Evolutionary conservation across 2,888 invertebrate genomes (phyloP).

Genomic region (Eupithecia pulchellata): DNA sequence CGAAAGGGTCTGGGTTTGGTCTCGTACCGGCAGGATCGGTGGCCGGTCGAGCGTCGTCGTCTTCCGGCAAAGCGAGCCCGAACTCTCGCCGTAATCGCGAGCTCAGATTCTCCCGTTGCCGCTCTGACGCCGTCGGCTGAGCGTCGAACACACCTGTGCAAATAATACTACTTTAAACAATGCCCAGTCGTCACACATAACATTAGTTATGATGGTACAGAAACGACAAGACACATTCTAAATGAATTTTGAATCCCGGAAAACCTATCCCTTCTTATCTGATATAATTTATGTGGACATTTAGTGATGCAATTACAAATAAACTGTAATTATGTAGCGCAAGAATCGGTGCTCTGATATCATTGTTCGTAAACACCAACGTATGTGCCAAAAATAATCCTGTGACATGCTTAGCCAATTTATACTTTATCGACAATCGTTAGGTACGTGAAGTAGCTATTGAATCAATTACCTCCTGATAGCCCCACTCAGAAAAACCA

Average conservation of each 20-base stretch:
- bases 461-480: slow-evolving; percentile 20
- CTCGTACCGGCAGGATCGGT: slow-evolving; percentile 55
- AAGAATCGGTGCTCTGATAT: not conserved
- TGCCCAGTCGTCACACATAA: not conserved
- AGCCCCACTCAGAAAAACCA: slow-evolving; percentile 16
- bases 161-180: slow-evolving; percentile 32
- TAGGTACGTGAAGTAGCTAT: slow-evolving; percentile 13
- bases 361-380: slow-evolving; percentile 14
- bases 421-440: slow-evolving; percentile 16
- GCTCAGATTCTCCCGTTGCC: slow-evolving; percentile 94
- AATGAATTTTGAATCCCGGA: not conserved
- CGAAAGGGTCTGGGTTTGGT: slow-evolving; percentile 18
- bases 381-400: slow-evolving; percentile 27
- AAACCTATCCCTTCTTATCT: not conserved
- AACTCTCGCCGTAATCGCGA: slow-evolving; percentile 93
- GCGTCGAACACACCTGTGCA: slow-evolving; percentile 90
- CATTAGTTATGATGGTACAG: slow-evolving; percentile 2
- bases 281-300: not conserved
- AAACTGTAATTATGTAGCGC: not conserved
- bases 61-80: slow-evolving; percentile 89
- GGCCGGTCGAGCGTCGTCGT: slow-evolving; percentile 87
- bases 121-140: slow-evolving; percentile 93
- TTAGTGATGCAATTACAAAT: not conserved
- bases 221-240: not conserved
- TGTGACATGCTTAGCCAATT: slow-evolving; percentile 15